Base-by-base conservation (phyloP, 2,113 vertebrate species). In the Hassar affinis region DNA sequence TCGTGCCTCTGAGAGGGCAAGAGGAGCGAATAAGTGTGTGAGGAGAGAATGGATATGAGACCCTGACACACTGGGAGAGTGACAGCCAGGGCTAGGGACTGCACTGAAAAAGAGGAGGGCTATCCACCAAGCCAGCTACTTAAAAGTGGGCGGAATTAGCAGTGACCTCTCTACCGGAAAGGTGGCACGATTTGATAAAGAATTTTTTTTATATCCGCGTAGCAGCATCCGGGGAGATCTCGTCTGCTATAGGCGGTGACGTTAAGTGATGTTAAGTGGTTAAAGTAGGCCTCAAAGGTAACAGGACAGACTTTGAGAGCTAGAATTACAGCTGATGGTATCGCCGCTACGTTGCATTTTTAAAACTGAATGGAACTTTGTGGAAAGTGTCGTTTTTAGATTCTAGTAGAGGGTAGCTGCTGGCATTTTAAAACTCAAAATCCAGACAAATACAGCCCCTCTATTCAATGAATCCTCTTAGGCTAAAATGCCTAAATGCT, bases 21-120 rank as follows among this genome's bases (percentile, higher is more conserved):
- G 64, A 87, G 84, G 82, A 85, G 78, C 88, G 80, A 82, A 82
- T 81, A 78, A 88, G 79, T 85, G 86, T 75, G 79, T 78, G 72
- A 87, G 84, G 71, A 78, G 79, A 82, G 79, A 89, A 87, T 79
- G 72, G 87, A 86, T 86, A 84, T 85, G 82, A 85, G 86, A 69
- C 79, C 85, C 74, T 81, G 85, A 85, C 86, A 80, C 78, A 82
- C 45, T 80, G 49, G 15, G 20, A 81, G 83, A 81, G 78, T 85
- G 88, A 87, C 84, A 84, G 84, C 68, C 20, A 81, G 49, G 77
- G n/a, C 80, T 71, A 79, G 61, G 62, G 42, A 77, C 68, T 83
- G 33, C 20, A 57, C 30, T 57, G 62, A n/a, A 76, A 33, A 33
- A 42, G 51, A 82, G 49, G 52, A 69, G 74, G 72, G 56, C 66